These are phyloP conservation scores for Polydrusus cervinus DNA, from an alignment of 2,888 invertebrate genomes.

Conservation along the genomic window DNA sequence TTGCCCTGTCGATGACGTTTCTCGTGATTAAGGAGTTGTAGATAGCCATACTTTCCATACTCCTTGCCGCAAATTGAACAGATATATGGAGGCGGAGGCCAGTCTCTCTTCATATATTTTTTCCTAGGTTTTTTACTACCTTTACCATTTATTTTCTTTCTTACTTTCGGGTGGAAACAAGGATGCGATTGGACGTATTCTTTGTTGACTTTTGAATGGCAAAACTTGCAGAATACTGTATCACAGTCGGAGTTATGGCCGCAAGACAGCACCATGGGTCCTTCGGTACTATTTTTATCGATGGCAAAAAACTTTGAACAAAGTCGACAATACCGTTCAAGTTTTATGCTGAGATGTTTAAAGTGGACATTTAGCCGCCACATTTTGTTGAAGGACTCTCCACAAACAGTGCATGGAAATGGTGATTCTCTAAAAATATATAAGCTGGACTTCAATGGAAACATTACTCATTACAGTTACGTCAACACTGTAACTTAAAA, in stretches of 20 bases:
- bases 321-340: slow-evolving; percentile 19
- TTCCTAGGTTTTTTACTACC: slow-evolving; percentile 12
- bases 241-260: slow-evolving; percentile 27
- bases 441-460: slow-evolving; percentile 10
- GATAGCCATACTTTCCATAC: slow-evolving; percentile 38
- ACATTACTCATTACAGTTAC: neutral
- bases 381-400: slow-evolving; percentile 29
- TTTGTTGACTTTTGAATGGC: slow-evolving; percentile 21
- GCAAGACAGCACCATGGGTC: slow-evolving; percentile 10
- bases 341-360: slow-evolving; percentile 28
- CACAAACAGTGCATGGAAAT: slow-evolving; percentile 35
- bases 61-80: slow-evolving; percentile 42
- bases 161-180: slow-evolving; percentile 33
- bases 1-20: slow-evolving; percentile 22
- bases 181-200: slow-evolving; percentile 6
- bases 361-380: slow-evolving; percentile 38
- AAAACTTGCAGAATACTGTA: slow-evolving; percentile 32
- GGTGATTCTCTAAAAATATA: slow-evolving; percentile 31
- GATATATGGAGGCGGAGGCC: slow-evolving; percentile 48
- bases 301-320: slow-evolving; percentile 25
- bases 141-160: neutral
- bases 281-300: slow-evolving; percentile 2
- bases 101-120: slow-evolving; percentile 30
- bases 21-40: slow-evolving; percentile 39
- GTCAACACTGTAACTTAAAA: neutral